phyloP scores from a whole-genome alignment of 2,113 vertebrate genomes.

The Ranitomeya imitator region DNA sequence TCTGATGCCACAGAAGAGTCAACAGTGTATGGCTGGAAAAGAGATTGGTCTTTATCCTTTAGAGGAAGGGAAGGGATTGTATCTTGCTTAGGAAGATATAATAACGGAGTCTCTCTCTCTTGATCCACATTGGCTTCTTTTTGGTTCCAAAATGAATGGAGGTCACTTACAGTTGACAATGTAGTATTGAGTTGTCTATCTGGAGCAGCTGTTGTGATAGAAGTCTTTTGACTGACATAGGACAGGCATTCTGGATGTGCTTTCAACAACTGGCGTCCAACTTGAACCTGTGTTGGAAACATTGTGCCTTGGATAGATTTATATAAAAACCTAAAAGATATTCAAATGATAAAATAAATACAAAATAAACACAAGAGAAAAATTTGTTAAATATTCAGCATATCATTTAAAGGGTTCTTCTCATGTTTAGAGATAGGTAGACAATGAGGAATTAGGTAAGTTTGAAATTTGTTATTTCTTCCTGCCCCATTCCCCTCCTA shows the following conservation, averaged over 20 bases:
- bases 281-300: slow-evolving; percentile 85
- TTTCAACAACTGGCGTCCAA: slow-evolving; percentile 84
- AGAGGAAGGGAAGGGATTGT: slow-evolving; percentile 46
- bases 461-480: too few species aligned
- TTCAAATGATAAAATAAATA: slow-evolving; percentile 10
- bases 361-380: not conserved
- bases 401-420: not conserved
- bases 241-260: slow-evolving; percentile 66
- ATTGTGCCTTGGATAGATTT: slow-evolving; percentile 87
- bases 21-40: slow-evolving; percentile 47
- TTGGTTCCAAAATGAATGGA: slow-evolving; percentile 46
- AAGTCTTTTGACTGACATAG: slow-evolving; percentile 64
- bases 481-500: too few species aligned
- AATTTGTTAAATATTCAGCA: not conserved
- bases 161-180: not conserved
- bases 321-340: slow-evolving; percentile 83
- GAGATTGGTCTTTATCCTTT: slow-evolving; percentile 40
- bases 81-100: slow-evolving; percentile 55
- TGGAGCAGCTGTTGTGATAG: not conserved
- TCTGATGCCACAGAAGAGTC: slow-evolving; percentile 60
- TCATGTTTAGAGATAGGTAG: too few species aligned
- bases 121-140: slow-evolving; percentile 43
- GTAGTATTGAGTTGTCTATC: not conserved
- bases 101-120: slow-evolving; percentile 48
- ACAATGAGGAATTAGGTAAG: too few species aligned